phyloP scores from a whole-genome alignment of 2,113 vertebrate species.

The Sander vitreus region DNA sequence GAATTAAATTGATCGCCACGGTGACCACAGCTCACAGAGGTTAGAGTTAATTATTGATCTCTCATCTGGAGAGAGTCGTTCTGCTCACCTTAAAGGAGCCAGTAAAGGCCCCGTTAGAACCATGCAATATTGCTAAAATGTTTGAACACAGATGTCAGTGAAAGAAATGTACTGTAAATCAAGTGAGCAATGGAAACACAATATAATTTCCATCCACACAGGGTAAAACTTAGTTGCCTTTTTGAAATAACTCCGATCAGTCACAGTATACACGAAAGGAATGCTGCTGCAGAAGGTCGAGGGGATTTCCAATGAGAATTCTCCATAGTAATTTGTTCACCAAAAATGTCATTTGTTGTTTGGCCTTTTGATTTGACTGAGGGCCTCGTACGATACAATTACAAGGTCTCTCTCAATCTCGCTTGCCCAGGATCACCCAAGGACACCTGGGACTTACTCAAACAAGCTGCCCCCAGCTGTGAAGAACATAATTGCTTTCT shows the following conservation, averaged over 20 bases:
- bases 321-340: conserved; percentile 15
- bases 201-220: neutral
- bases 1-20: conserved; percentile 34
- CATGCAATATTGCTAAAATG: conserved; percentile 6
- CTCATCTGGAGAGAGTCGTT: conserved; percentile 11
- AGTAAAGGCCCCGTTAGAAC: neutral
- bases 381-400: conserved; percentile 37
- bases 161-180: conserved; percentile 16
- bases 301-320: conserved; percentile 29
- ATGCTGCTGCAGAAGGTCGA: conserved; percentile 6
- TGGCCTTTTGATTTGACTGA: conserved; percentile 43
- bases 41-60: conserved; percentile 57
- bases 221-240: neutral
- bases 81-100: conserved; percentile 18
- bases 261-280: neutral
- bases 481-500: conserved; percentile 72
- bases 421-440: conserved; percentile 49
- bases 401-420: conserved; percentile 50
- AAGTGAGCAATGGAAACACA: conserved; percentile 6
- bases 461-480: conserved; percentile 62
- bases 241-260: conserved; percentile 13
- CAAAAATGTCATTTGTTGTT: conserved; percentile 33
- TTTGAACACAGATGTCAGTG: neutral
- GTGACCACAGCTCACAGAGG: conserved; percentile 25
- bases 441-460: conserved; percentile 55